A percentile compares a stretch with the other conserved stretches of the same genome.
These are phyloP conservation scores for Euzetes globulus DNA, from an alignment of 2,888 invertebrate species.

Conservation along the genomic window DNA sequence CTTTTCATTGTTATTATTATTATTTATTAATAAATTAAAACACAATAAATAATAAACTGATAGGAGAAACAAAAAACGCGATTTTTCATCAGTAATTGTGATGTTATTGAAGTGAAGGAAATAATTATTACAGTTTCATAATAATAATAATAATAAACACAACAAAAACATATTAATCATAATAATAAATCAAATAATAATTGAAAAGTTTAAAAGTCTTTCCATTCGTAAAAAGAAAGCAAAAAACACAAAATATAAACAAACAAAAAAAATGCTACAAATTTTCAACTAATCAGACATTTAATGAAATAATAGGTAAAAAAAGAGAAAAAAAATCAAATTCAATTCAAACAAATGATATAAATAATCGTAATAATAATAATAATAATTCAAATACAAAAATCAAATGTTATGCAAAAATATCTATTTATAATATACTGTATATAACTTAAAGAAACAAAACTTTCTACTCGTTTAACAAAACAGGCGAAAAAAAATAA, in stretches of 20 bases:
- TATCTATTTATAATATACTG: constrained; percentile 6
- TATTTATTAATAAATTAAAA: too few species aligned
- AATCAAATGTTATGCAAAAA: constrained; percentile 13
- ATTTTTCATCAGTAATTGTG: too few species aligned
- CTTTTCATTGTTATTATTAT: too few species aligned
- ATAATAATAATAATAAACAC: neutral
- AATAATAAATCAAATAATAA: neutral
- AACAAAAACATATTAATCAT: neutral
- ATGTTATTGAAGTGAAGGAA: neutral
- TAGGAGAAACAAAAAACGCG: too few species aligned
- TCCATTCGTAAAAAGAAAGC: neutral
- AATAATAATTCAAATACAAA: neutral
- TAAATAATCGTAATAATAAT: neutral
- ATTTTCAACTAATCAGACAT: constrained; percentile 7
- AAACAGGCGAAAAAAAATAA: neutral
- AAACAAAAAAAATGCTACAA: constrained; percentile 9
- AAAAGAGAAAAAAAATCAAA: too few species aligned
- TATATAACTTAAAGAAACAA: neutral
- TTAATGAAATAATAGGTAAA: neutral
- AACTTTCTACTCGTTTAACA: neutral
- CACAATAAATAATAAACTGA: too few species aligned
- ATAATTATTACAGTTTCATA: neutral
- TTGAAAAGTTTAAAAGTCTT: neutral
- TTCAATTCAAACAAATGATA: too few species aligned
- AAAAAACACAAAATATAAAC: neutral